Percentiles rank a stretch among this genome's conserved stretches.
These are phyloP conservation scores for Distichodus sexfasciatus DNA, from an alignment of 2,797 vertebrate species.

Conservation along the genomic window DNA sequence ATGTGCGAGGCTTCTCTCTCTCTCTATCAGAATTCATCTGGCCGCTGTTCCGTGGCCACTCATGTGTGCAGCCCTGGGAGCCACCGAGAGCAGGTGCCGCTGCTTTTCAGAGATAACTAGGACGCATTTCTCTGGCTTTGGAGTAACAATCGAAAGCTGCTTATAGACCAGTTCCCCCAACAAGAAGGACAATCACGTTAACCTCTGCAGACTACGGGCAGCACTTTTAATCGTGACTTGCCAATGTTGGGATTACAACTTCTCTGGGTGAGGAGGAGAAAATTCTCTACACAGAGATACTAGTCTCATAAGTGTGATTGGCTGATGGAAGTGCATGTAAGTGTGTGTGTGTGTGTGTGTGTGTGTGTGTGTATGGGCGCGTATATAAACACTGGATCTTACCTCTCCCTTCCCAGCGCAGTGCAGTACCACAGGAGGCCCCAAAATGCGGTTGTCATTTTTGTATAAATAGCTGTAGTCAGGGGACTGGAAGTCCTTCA, in stretches of 20 bases:
- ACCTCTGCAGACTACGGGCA: slow-evolving; percentile 8
- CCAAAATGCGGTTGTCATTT: slow-evolving; percentile 85
- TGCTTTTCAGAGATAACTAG: slow-evolving; percentile 48
- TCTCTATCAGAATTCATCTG: not conserved
- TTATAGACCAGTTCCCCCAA: slow-evolving; percentile 42
- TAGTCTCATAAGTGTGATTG: not conserved
- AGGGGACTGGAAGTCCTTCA: slow-evolving; percentile 82
- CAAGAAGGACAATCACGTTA: slow-evolving; percentile 16
- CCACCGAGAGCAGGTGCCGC: slow-evolving; percentile 26
- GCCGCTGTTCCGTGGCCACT: not conserved
- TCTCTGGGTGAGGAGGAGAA: not conserved
- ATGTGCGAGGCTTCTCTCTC: slow-evolving; percentile 16
- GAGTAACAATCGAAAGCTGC: slow-evolving; percentile 41
- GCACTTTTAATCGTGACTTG: not conserved
- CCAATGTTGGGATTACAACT: slow-evolving; percentile 22
- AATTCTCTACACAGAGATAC: not conserved
- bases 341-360: slow-evolving; percentile 1
- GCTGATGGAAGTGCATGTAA: too few species aligned
- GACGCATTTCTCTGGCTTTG: slow-evolving; percentile 32
- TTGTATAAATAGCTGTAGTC: slow-evolving; percentile 84
- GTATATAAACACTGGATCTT: slow-evolving; percentile 27
- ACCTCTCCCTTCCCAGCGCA: slow-evolving; percentile 87
- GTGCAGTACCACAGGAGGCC: slow-evolving; percentile 86
- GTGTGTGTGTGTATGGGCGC: not conserved
- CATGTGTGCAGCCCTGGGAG: not conserved